Conservation (phyloP, 1,140 invertebrate species). For the Drosophila dunni region DNA sequence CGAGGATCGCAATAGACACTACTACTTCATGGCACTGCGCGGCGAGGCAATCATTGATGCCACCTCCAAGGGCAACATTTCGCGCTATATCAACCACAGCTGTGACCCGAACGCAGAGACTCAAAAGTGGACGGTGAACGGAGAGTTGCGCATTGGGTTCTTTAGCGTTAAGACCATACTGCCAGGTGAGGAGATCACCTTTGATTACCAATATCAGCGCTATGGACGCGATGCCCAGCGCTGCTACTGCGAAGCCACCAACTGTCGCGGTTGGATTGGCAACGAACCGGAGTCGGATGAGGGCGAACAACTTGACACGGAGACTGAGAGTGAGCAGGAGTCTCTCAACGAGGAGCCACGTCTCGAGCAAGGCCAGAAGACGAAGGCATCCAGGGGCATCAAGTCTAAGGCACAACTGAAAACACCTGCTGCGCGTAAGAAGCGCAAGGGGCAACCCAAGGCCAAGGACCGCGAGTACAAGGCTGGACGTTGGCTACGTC, state of each 20-base stretch:
- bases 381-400: constrained; percentile 28
- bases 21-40: constrained; percentile 99
- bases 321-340: constrained; percentile 70
- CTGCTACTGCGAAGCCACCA: constrained; percentile 95
- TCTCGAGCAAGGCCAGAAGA: constrained; percentile 39
- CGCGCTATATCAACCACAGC: constrained; percentile 99
- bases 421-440: constrained; percentile 13
- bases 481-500: constrained; percentile 66
- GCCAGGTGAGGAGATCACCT: constrained; percentile 97
- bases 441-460: constrained; percentile 56
- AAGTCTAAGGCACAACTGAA: constrained; percentile 34
- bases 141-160: constrained; percentile 97
- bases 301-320: constrained; percentile 86
- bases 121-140: constrained; percentile 99
- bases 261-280: constrained; percentile 98
- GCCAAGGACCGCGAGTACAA: constrained; percentile 68
- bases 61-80: constrained; percentile 96
- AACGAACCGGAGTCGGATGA: constrained; percentile 91
- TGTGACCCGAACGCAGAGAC: constrained; percentile 99
- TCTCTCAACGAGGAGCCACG: constrained; percentile 18
- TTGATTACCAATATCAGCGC: constrained; percentile 99
- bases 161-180: constrained; percentile 94
- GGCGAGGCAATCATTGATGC: constrained; percentile 98
- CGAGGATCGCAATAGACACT: constrained; percentile 95
- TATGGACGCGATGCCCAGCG: constrained; percentile 98